These are phyloP conservation scores for Microtus montanus DNA, from an alignment of 2,113 vertebrate genomes.

Conservation along the genomic window DNA sequence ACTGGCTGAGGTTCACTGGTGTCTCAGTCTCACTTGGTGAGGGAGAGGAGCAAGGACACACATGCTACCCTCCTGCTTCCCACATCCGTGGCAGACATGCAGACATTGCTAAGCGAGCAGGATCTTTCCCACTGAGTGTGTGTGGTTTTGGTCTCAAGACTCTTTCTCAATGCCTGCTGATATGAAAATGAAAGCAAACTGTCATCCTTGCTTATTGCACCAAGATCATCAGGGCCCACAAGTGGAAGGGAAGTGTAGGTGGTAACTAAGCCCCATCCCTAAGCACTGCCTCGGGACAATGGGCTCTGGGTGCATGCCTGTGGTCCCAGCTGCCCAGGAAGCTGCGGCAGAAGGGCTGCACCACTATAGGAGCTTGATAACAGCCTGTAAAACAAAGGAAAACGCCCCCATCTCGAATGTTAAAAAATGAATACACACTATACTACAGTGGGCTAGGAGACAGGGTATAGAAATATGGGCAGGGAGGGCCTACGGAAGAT, in stretches of 20 bases:
- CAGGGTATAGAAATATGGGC: not conserved
- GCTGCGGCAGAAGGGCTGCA: not conserved
- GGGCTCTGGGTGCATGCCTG: not conserved
- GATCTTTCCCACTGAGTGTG: not conserved
- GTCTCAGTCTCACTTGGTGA: not conserved
- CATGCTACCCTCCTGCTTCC: not conserved
- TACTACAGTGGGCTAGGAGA: not conserved
- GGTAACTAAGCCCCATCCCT: not conserved
- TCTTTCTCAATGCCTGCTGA: not conserved
- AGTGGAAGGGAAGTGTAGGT: not conserved
- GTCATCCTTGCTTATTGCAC: not conserved
- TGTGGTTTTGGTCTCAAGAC: not conserved
- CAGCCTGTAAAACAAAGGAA: not conserved
- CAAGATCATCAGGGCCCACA: not conserved
- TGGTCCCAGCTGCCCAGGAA: not conserved
- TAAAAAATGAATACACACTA: not conserved
- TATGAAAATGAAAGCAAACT: not conserved
- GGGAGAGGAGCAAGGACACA: not conserved
- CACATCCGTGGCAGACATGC: not conserved
- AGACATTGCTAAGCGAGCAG: not conserved
- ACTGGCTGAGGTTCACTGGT: not conserved
- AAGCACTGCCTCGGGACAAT: not conserved
- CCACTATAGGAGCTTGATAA: not conserved
- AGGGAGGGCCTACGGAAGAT: not conserved
- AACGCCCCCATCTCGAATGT: not conserved